phyloP scores from a whole-genome alignment of 2,888 invertebrate genomes.

The Lutraria lutraria region DNA sequence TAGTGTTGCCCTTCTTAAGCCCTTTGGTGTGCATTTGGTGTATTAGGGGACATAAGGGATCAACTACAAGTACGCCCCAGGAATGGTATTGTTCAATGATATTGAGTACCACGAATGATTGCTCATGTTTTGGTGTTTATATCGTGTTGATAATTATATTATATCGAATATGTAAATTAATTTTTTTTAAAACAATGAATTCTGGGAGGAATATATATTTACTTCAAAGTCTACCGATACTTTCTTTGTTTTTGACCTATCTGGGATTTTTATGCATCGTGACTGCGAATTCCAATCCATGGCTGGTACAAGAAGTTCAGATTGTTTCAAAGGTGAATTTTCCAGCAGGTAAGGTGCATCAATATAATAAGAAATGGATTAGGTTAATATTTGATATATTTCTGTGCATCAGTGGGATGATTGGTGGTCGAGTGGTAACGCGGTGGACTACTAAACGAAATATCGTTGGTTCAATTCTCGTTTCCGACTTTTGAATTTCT shows the following conservation, averaged over 20 bases:
- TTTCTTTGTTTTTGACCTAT: not conserved
- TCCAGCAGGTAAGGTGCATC: slow-evolving; percentile 44
- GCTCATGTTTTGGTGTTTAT: not conserved
- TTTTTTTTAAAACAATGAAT: not conserved
- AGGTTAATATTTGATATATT: not conserved
- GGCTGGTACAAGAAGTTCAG: not conserved
- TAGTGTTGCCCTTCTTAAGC: not conserved
- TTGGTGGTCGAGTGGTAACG: too few species aligned
- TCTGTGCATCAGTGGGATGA: not conserved
- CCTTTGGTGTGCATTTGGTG: not conserved
- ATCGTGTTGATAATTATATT: not conserved
- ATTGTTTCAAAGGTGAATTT: slow-evolving; percentile 38
- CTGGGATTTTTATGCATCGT: not conserved
- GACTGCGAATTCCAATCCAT: slow-evolving; percentile 12
- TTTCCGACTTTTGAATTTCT: too few species aligned
- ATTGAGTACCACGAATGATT: not conserved
- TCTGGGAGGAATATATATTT: not conserved
- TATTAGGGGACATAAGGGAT: not conserved
- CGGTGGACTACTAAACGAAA: too few species aligned
- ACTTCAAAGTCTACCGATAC: not conserved
- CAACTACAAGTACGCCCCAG: not conserved
- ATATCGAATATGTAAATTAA: not conserved
- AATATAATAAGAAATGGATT: not conserved
- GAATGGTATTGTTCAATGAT: not conserved
- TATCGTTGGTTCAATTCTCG: too few species aligned